A percentile compares a stretch with the other conserved stretches of the same genome.
These are phyloP conservation scores for Lonchura striata DNA, from an alignment of 2,113 vertebrate genomes.

Conservation along the genomic window DNA sequence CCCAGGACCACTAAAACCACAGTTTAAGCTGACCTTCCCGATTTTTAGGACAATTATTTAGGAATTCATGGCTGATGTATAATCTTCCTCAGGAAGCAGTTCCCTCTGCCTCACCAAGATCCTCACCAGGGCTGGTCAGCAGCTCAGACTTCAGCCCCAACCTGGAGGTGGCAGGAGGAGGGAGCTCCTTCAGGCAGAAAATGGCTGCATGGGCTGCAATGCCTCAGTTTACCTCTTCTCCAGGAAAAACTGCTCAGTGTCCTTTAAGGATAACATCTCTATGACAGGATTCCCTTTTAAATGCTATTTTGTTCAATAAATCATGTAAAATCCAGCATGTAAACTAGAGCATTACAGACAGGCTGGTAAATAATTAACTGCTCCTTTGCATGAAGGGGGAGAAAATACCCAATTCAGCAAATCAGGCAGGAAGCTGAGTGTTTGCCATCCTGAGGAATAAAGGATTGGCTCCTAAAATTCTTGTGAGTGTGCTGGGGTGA, in stretches of 20 bases:
- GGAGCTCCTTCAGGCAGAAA: not conserved
- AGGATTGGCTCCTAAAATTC: not conserved
- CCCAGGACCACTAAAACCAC: not conserved
- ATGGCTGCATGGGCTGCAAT: not conserved
- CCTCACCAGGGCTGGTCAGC: not conserved
- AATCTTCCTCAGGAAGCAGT: not conserved
- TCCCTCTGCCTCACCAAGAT: not conserved
- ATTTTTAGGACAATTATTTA: not conserved
- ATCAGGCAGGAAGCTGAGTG: not conserved
- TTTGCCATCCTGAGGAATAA: not conserved
- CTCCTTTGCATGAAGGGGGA: not conserved
- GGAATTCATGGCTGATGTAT: not conserved
- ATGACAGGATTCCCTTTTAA: not conserved
- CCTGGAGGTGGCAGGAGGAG: not conserved
- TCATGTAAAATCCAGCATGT: slow-evolving; percentile 47
- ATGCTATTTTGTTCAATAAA: slow-evolving; percentile 57
- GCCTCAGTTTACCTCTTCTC: not conserved
- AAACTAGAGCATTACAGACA: slow-evolving; percentile 50
- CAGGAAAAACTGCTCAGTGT: not conserved
- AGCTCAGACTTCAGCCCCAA: not conserved
- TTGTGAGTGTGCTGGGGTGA: not conserved
- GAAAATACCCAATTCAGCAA: slow-evolving; percentile 12
- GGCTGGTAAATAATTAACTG: slow-evolving; percentile 62
- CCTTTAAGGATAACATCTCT: slow-evolving; percentile 13
- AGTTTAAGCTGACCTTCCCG: not conserved